Percentiles rank a stretch among this genome's conserved stretches.
These are phyloP conservation scores for Plecturocebus donacophilus DNA, from an alignment of 2,113 vertebrate genomes.

Conservation along the genomic window DNA sequence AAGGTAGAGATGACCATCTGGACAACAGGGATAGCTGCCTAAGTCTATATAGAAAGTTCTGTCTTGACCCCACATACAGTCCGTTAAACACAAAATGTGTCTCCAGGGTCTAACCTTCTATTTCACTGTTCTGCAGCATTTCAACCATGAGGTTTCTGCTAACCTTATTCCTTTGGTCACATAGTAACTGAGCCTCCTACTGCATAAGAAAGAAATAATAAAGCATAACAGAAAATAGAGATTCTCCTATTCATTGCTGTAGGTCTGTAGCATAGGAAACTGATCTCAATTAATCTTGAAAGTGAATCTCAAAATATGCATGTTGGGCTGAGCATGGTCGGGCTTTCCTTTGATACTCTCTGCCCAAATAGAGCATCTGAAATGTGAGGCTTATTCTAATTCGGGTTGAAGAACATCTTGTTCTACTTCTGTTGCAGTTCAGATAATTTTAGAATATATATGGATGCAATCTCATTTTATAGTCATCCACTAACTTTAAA, in stretches of 20 bases:
- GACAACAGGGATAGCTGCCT: background rate
- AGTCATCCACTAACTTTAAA: slow-evolving; percentile 24
- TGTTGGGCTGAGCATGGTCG: background rate
- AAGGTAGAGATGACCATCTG: background rate
- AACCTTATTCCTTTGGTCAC: slow-evolving; percentile 39
- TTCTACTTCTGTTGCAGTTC: slow-evolving; percentile 51
- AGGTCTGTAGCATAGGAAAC: background rate
- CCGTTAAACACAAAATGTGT: background rate
- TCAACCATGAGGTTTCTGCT: slow-evolving; percentile 15
- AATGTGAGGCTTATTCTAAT: slow-evolving; percentile 60
- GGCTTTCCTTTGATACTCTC: slow-evolving; percentile 45
- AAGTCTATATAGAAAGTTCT: background rate
- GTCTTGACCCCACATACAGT: background rate
- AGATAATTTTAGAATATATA: slow-evolving; percentile 65
- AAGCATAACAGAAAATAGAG: background rate
- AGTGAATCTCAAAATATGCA: slow-evolving; percentile 44
- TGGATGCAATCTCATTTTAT: slow-evolving; percentile 48
- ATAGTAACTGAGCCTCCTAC: slow-evolving; percentile 27
- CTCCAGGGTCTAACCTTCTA: background rate
- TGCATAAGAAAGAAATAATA: slow-evolving; percentile 37
- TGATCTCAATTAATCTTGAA: slow-evolving; percentile 49
- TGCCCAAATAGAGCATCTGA: slow-evolving; percentile 35
- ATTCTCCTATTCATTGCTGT: background rate
- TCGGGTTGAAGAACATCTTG: slow-evolving; percentile 60
- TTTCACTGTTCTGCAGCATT: background rate